phyloP scores from a whole-genome alignment of 2,113 vertebrate genomes.

The Narcine bancroftii region DNA sequence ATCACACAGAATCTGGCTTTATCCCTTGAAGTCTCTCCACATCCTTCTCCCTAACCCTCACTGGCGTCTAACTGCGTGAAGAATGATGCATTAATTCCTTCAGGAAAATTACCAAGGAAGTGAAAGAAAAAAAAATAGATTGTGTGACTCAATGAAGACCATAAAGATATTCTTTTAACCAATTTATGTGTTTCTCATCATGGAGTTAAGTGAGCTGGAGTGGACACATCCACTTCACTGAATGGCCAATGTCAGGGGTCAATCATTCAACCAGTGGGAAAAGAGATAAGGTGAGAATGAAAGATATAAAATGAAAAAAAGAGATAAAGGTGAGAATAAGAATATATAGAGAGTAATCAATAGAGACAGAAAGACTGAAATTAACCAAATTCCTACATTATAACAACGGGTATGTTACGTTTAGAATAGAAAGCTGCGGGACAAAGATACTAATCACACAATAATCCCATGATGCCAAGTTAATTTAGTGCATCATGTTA shows the following conservation, averaged over 20 bases:
- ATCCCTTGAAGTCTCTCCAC: too few species aligned
- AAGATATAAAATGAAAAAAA: too few species aligned
- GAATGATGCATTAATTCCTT: background rate
- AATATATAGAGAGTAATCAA: too few species aligned
- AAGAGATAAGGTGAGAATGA: background rate
- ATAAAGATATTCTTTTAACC: background rate
- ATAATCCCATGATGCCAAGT: background rate
- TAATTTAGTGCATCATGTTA: background rate
- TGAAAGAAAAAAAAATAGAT: background rate
- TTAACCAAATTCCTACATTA: too few species aligned
- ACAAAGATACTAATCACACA: background rate
- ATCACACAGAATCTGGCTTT: too few species aligned
- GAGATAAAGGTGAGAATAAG: too few species aligned
- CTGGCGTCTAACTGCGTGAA: too few species aligned
- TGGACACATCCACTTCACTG: background rate
- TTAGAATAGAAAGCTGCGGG: background rate
- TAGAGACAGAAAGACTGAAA: too few species aligned
- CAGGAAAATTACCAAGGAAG: background rate
- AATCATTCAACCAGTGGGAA: background rate
- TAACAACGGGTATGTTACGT: background rate
- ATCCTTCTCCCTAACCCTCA: too few species aligned
- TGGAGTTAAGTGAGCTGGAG: background rate
- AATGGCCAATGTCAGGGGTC: background rate
- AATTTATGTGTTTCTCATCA: background rate
- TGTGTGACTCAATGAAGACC: background rate